Evolutionary conservation across 2,797 vertebrate genomes (phyloP).

Genomic region (Pitangus sulphuratus): DNA sequence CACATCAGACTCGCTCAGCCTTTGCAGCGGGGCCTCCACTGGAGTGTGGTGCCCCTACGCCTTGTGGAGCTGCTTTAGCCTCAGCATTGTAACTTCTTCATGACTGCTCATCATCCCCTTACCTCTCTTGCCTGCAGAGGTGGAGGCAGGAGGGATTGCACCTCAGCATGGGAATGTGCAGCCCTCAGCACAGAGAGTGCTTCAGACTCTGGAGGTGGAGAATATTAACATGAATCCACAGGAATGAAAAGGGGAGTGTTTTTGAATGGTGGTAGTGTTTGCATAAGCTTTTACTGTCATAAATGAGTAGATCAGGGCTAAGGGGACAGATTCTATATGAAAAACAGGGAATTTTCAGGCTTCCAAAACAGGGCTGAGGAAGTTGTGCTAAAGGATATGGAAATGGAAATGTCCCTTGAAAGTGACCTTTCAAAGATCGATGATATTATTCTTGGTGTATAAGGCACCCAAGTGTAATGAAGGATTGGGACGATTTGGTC

Average conservation of each 20-base stretch:
- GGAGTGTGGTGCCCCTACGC: rapidly evolving
- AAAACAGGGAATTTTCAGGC: constrained; percentile 10
- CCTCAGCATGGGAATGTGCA: neutral
- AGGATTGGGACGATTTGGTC: neutral
- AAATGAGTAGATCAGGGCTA: neutral
- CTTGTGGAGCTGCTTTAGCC: neutral
- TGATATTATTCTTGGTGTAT: neutral
- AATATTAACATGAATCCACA: neutral
- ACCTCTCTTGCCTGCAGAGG: neutral
- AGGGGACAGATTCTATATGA: neutral
- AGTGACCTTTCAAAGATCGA: constrained; percentile 13
- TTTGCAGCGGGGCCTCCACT: neutral
- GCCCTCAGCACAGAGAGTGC: neutral
- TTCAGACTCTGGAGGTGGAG: neutral
- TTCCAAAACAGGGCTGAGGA: neutral
- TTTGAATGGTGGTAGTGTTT: neutral
- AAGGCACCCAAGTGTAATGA: neutral
- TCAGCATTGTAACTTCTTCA: neutral
- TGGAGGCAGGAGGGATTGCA: neutral
- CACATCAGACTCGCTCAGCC: neutral
- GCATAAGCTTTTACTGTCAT: neutral
- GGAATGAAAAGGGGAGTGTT: neutral
- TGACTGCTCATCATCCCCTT: neutral
- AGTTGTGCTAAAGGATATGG: neutral
- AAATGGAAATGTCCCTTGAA: neutral